A percentile compares a stretch with the other conserved stretches of the same genome.
Evolutionary conservation across 2,888 invertebrate species (phyloP).

Genomic region (Diarsia dahlii): DNA sequence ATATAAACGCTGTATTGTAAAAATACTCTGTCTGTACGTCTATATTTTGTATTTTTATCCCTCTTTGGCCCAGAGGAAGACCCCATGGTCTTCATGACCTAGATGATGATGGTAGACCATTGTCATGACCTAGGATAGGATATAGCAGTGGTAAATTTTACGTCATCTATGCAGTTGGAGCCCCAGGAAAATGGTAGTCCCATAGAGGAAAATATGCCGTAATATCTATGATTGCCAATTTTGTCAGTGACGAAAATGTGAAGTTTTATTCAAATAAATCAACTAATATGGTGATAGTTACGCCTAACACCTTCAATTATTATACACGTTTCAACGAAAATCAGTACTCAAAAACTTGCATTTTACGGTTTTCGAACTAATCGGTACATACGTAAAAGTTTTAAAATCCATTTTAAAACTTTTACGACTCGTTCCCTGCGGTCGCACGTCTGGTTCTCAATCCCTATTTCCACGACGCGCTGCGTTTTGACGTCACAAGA

Average conservation of each 20-base stretch:
- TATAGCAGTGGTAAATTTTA: not conserved
- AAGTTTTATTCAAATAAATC: not conserved
- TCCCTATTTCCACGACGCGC: slow-evolving; percentile 23
- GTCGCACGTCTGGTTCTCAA: not conserved
- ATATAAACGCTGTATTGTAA: too few species aligned
- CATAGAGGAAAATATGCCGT: not conserved
- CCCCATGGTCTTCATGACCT: not conserved
- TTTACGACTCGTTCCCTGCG: not conserved
- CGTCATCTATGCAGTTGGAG: not conserved
- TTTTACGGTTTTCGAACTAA: not conserved
- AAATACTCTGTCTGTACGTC: not conserved
- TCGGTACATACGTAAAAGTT: not conserved
- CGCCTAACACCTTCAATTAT: not conserved
- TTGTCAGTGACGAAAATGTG: not conserved
- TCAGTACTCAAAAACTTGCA: not conserved
- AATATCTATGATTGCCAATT: not conserved
- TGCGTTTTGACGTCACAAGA: slow-evolving; percentile 66
- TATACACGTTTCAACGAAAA: not conserved
- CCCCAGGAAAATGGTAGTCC: not conserved
- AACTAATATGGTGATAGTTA: too few species aligned
- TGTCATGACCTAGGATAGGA: not conserved
- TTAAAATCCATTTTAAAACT: not conserved
- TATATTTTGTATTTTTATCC: not conserved
- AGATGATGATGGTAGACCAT: not conserved
- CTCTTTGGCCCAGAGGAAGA: not conserved